Conservation (phyloP, 2,888 invertebrate genomes). For the Meandrusa payeni region DNA sequence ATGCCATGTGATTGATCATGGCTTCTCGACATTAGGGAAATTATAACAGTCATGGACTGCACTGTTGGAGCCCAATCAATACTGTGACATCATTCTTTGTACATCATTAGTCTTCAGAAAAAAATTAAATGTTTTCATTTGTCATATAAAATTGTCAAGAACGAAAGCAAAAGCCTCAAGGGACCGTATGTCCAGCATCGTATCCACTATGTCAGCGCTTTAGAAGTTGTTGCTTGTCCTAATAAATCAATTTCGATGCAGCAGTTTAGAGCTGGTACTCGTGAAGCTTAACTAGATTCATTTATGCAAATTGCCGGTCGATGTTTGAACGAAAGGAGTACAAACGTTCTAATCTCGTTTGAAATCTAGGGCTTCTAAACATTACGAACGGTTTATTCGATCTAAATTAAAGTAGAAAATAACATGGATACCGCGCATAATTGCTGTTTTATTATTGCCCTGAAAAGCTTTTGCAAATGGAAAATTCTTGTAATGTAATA, state of each 20-base stretch:
- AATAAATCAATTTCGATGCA: slow-evolving; percentile 19
- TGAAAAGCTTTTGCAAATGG: slow-evolving; percentile 4
- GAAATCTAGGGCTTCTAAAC: slow-evolving; percentile 18
- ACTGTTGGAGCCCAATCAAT: too few relatives aligned
- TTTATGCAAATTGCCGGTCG: slow-evolving; percentile 25
- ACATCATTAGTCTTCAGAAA: too few relatives aligned
- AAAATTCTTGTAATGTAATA: slow-evolving; percentile 8
- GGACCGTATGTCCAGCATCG: too few relatives aligned
- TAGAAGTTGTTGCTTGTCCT: slow-evolving; percentile 1
- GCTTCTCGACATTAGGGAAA: too few relatives aligned
- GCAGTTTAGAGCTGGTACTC: slow-evolving; percentile 14
- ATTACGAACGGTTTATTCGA: slow-evolving; percentile 4
- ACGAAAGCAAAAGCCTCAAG: too few relatives aligned
- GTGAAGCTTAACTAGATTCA: slow-evolving; percentile 22
- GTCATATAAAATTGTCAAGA: too few relatives aligned
- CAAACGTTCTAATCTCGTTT: slow-evolving; percentile 20
- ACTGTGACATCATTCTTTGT: too few relatives aligned
- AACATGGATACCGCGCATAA: background rate
- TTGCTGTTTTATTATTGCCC: background rate
- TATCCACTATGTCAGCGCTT: too few relatives aligned
- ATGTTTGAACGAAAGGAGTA: slow-evolving; percentile 19
- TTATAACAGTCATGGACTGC: too few relatives aligned
- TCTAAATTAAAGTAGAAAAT: slow-evolving; percentile 2
- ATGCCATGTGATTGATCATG: too few relatives aligned
- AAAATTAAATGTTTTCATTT: too few relatives aligned